Evolutionary conservation across 1,140 invertebrate genomes (phyloP).

Genomic region (Drosophila nasuta): DNA sequence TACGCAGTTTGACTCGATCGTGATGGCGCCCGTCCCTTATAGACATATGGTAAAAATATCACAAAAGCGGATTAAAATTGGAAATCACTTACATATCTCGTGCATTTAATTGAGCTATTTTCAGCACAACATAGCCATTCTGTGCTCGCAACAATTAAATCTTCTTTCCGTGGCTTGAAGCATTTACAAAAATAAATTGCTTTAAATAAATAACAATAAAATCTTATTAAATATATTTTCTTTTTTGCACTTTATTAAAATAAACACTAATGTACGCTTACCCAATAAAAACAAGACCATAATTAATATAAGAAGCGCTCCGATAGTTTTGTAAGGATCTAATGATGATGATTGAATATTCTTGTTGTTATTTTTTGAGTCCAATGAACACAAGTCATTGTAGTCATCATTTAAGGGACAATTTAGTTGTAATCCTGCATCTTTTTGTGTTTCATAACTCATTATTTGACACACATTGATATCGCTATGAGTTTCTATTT

Average conservation of each 20-base stretch:
- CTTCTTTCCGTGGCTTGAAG: conserved; percentile 50
- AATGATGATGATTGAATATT: neutral
- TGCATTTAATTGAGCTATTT: neutral
- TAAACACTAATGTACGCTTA: conserved; percentile 5
- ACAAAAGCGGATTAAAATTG: neutral
- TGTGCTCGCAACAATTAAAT: conserved; percentile 54
- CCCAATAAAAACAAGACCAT: conserved; percentile 28
- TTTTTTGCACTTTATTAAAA: neutral
- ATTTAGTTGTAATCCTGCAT: conserved; percentile 53
- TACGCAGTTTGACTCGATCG: neutral
- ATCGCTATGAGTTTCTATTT: conserved; percentile 55
- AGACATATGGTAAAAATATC: neutral
- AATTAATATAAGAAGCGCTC: conserved; percentile 3
- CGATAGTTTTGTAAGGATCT: neutral
- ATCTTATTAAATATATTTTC: neutral
- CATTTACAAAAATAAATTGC: conserved; percentile 58
- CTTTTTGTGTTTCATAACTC: conserved; percentile 24
- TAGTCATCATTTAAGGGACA: conserved; percentile 48
- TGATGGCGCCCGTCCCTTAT: neutral
- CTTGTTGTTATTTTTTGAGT: neutral
- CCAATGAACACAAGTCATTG: conserved; percentile 49
- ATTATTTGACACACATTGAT: conserved; percentile 58
- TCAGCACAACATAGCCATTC: conserved; percentile 54
- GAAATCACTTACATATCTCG: conserved; percentile 19
- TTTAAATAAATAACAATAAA: neutral